phyloP scores from a whole-genome alignment of 2,113 vertebrate genomes.

The Egretta garzetta region DNA sequence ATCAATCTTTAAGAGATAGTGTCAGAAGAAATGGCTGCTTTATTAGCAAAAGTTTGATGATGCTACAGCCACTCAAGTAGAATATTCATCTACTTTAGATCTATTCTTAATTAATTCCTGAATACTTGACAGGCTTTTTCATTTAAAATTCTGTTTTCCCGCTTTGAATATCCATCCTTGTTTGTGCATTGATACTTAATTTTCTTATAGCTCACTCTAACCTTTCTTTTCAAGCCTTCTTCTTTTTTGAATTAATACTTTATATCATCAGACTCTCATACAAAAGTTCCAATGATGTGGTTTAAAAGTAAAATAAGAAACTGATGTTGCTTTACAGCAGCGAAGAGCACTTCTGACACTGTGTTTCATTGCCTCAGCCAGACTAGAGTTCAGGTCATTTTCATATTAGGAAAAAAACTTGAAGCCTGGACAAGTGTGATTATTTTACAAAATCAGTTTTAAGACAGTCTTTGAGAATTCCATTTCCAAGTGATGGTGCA shows the following conservation, averaged over 20 bases:
- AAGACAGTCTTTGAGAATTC: background rate
- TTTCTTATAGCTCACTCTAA: constrained; percentile 46
- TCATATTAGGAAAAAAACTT: background rate
- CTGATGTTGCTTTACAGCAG: background rate
- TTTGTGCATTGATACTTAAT: constrained; percentile 54
- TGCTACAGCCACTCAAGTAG: constrained; percentile 5
- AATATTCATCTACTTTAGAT: constrained; percentile 54
- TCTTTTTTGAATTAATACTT: constrained; percentile 50
- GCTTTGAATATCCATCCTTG: constrained; percentile 21
- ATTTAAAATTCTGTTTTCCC: constrained; percentile 61
- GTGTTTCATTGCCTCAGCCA: background rate
- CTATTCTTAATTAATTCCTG: constrained; percentile 68
- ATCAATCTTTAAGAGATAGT: background rate
- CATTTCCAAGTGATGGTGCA: background rate
- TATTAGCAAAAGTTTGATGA: constrained; percentile 40
- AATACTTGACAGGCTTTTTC: constrained; percentile 55
- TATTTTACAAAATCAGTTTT: background rate
- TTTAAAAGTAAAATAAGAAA: constrained; percentile 49
- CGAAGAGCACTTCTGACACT: background rate
- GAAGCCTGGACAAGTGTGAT: background rate
- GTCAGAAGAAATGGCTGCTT: constrained; percentile 33
- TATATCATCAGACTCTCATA: constrained; percentile 16
- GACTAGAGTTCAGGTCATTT: background rate
- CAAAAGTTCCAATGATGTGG: background rate
- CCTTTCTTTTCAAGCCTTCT: constrained; percentile 46